Evolutionary conservation across 2,113 vertebrate species (phyloP).

Genomic region (Ammodytes marinus): DNA sequence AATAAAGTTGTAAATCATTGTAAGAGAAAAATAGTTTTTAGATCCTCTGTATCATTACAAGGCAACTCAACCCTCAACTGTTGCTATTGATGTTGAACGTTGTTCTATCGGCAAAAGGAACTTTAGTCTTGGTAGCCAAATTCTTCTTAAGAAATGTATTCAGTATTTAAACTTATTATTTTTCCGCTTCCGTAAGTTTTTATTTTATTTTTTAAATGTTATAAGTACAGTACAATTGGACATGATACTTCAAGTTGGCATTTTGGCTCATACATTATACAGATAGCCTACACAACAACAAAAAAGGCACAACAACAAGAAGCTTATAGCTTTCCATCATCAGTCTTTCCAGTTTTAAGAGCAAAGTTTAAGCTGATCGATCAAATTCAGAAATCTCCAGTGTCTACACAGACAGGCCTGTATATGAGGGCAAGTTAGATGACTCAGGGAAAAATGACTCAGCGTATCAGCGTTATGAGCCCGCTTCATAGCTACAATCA

Average conservation of each 20-base stretch:
- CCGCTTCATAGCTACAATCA: background rate
- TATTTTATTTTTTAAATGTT: too few species aligned
- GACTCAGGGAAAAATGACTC: constrained; percentile 52
- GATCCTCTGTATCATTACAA: too few species aligned
- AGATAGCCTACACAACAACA: background rate
- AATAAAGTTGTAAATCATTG: too few species aligned
- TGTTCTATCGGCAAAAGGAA: background rate
- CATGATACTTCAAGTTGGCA: background rate
- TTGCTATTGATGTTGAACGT: background rate
- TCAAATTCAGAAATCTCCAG: constrained; percentile 4
- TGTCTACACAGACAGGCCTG: background rate
- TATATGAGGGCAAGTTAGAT: constrained; percentile 27
- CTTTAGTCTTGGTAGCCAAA: background rate
- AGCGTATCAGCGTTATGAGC: constrained; percentile 20
- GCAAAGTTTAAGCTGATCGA: constrained; percentile 4
- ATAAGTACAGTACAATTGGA: background rate
- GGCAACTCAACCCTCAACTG: background rate
- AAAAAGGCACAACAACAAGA: too few species aligned
- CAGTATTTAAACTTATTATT: background rate
- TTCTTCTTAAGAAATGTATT: background rate
- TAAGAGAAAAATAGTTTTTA: too few species aligned
- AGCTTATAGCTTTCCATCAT: too few species aligned
- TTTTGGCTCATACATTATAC: background rate
- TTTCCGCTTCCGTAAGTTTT: too few species aligned
- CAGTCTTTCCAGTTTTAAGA: background rate